Base-by-base conservation (phyloP, 2,113 vertebrate species). In the Ranitomeya variabilis region DNA sequence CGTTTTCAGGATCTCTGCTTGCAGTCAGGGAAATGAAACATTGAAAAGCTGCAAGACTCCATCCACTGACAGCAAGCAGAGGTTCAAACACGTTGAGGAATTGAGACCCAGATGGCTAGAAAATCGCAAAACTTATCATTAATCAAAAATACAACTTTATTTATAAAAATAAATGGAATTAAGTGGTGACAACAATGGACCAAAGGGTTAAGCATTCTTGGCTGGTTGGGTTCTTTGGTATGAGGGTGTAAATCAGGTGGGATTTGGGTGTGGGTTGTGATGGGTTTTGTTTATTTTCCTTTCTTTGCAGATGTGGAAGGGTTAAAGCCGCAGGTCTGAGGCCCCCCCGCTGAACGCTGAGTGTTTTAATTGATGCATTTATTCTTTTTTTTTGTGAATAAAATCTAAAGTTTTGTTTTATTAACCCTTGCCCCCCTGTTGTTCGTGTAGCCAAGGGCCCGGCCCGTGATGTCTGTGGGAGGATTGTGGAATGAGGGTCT, bases 311-410 rank as follows among this genome's bases (percentile, higher is more conserved):
- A 23, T 21, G 62, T 83, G 81, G 45, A 83, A 67, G 81, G 64
- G 81, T 83, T 52, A 66, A 83, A 6, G 51, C 37, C 2, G 4
- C 1, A 5, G 57, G 55, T 81, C 80, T 19, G 23, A 7, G 5
- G 55, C 1, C 26, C 1, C 15, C 3, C 57, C 14, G 57, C 55
- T 59, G 6, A 11, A 64, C 15, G 2, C 6, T 16, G 55, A 80
- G 79, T 81, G 81, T 67, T 83, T 83, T 79, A 31, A 52, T 52
- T 12, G 16, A 52, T 12, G 64, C 84, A 60, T 45, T 60, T 86
- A 26, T 78, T 86, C 79, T 15, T 87, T 79, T 66, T 86, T 74
- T 79, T 74, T 66, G 69, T 87, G 69, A 79, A 87, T 64, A 19
- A 87, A 76, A 51, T 18, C 3, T 14, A 77, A 31, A 23, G 45